phyloP scores from a whole-genome alignment of 2,113 vertebrate genomes.

The Thunnus maccoyii region DNA sequence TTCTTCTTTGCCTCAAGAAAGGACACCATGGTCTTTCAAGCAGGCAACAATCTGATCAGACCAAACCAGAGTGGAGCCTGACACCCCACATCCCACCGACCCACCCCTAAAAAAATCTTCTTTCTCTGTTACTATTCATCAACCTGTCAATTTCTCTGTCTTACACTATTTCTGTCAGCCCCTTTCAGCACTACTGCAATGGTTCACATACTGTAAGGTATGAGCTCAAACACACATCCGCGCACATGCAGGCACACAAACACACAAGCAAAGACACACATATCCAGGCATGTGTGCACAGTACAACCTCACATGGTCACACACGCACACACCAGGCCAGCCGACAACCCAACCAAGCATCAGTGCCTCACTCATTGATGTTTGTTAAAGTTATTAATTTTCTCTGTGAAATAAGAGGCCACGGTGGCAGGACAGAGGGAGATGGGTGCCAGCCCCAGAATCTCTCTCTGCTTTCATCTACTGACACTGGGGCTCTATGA shows the following conservation, averaged over 20 bases:
- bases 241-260: conserved; percentile 10
- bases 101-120: background rate
- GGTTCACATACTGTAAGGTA: conserved; percentile 47
- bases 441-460: conserved; percentile 85
- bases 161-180: conserved; percentile 25
- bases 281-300: conserved; percentile 50
- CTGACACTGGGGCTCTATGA: conserved; percentile 75
- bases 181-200: conserved; percentile 28
- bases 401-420: conserved; percentile 87
- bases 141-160: conserved; percentile 50
- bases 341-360: conserved; percentile 72
- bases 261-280: conserved; percentile 42
- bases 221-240: conserved; percentile 24
- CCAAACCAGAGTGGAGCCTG: conserved; percentile 51
- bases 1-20: conserved; percentile 58
- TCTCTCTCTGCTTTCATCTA: conserved; percentile 83
- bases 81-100: background rate
- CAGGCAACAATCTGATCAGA: conserved; percentile 58
- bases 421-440: conserved; percentile 80
- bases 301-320: conserved; percentile 47
- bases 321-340: conserved; percentile 54
- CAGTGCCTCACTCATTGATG: conserved; percentile 83
- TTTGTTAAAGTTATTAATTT: conserved; percentile 89
- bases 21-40: conserved; percentile 58
- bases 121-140: conserved; percentile 33